Evolutionary conservation across 1,140 invertebrate genomes (phyloP).

Genomic region (Sarcophaga bullata): DNA sequence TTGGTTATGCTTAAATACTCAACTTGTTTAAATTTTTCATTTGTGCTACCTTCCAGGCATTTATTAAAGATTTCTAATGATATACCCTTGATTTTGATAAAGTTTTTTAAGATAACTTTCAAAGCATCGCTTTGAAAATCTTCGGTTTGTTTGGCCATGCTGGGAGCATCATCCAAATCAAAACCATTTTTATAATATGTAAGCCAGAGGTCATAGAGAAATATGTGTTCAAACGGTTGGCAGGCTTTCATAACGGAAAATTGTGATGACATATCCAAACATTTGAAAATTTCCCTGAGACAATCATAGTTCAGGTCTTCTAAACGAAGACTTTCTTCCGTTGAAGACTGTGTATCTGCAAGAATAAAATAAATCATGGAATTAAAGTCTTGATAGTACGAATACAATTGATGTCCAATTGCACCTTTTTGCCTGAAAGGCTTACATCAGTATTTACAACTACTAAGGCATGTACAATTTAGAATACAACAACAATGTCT

Average conservation of each 20-base stretch:
- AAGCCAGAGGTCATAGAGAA: not conserved
- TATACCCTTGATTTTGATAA: not conserved
- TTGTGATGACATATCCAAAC: not conserved
- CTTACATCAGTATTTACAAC: too few relatives aligned
- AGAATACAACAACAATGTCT: too few relatives aligned
- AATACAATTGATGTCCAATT: too few relatives aligned
- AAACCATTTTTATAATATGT: not conserved
- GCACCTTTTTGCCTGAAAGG: too few relatives aligned
- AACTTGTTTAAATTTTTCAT: not conserved
- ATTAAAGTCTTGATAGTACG: not conserved
- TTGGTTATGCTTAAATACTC: not conserved
- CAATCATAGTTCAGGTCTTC: not conserved
- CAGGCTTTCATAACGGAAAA: not conserved
- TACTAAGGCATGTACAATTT: too few relatives aligned
- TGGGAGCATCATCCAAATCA: not conserved
- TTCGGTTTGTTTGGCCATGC: not conserved
- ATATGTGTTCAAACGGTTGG: not conserved
- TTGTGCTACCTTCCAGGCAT: not conserved
- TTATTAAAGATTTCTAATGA: not conserved
- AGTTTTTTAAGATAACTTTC: not conserved
- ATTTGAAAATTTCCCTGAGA: not conserved
- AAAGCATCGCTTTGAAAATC: constrained; percentile 4
- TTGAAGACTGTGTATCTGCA: not conserved
- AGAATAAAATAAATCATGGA: not conserved
- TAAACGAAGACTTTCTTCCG: not conserved